Base-by-base conservation (phyloP, 2,797 vertebrate species). In the Choloepus didactylus region DNA sequence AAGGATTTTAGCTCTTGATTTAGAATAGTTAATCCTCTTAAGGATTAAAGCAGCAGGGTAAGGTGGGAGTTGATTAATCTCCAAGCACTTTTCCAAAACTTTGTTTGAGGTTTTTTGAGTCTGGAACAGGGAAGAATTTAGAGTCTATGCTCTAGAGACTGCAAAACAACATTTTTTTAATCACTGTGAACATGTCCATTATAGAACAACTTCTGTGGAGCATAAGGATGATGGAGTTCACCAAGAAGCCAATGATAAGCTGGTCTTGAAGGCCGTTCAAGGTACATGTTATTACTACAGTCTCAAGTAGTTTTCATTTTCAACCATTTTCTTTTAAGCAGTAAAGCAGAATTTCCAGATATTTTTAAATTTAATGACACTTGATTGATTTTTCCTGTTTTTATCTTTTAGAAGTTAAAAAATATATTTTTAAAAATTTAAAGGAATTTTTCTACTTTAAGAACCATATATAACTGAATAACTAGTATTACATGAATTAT, bases 261-360 rank as follows among this genome's bases (percentile, higher is more conserved):
- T 84, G 91, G 60, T 98, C 95, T 93, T 98, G 62, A 96, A 81
- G 91, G 96, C 95, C 60, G 83, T 98, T 95, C 98, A 98, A 98
- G 98, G 98, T 99, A 97, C 90, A 98, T 95, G 4, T 72, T 44
- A 92, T 73, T 92, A 49, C 18, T 56, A 84, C 29, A 85, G 64
- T 90, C 14, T 27, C 1, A 62, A 29, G 76, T 66, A 72, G 94
- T 95, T 96, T 94, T 38, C 46, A 90, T 95, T 97, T 84, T 51
- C 0, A 93, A 3, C 70, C 25, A 67, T 54, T 97, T 95, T 31
- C 67, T 92, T 92, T 6, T 70, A 35, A 23, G 81, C 18, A 93
- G 10, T 81, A 73, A 86, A 96, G 25, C 15, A 96, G 7, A 29
- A 92, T 9, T 83, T 87, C 60, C n/a, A 87, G 41, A 31, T 88